Evolutionary conservation across 2,888 invertebrate genomes (phyloP), one percentile per base, ranked within the genome.

Genomic region (Tineola bisselliella): DNA sequence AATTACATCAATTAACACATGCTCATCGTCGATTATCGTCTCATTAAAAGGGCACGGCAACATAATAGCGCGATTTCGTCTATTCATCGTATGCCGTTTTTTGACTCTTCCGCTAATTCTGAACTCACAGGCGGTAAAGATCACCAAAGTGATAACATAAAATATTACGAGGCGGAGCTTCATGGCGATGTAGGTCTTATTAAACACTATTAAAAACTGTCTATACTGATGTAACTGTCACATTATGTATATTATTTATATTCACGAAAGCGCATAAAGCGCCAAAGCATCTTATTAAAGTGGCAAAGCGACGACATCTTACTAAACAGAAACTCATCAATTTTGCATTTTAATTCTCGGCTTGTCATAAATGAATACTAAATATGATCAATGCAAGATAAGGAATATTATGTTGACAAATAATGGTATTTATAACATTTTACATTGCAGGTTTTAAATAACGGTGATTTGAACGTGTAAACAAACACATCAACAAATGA

Each of bases 1-100:
- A 77, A 88, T 87, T 72, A 86, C 84, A 63, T 81, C 82, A 79
- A 86, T 81, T 76, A 88, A 69, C 63, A 87, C 76, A 81, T 84
- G 82, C 74, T 86, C 84, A 69, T 88, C 84, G 66, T 84, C 81
- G 63, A 88, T 82, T 67, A 88, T 78, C 63, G 84, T 84, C 71
- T 84, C 83, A 72, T 88, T 88, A 77, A 88, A 88, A 68, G 73
- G 76, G 69, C 88, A 88, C 30, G 81, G 78, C 62, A 86, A 86
- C 65, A 81, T 70, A 52, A 81, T 74, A 52, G 79, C 86, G 63
- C 87, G 73, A 67, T 87, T 81, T 66, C 81, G 74, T 68, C 87
- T 75, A 65, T 80, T 80, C 44, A 70, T 64, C 54, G 75, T 77
- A 70, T 75, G 74, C 70, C 87, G 81, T 73, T 84, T 86, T 70